Conservation (phyloP, 2,797 vertebrate genomes). For the Enteromius viviparus region DNA sequence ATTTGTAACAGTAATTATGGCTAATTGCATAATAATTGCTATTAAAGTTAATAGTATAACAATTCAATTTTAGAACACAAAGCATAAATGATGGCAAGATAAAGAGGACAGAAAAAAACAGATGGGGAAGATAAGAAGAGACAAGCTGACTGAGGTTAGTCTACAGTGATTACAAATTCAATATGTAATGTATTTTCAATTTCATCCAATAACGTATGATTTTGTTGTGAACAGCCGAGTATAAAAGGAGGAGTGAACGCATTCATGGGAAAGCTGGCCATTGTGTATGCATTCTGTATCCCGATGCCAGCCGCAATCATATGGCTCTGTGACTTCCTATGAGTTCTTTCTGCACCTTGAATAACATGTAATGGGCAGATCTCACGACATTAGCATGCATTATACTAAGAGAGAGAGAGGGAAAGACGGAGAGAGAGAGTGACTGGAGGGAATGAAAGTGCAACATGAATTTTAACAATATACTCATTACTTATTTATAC, state of each 20-base stretch:
- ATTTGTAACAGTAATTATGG: not conserved
- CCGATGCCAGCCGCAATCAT: slow-evolving; percentile 11
- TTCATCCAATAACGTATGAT: slow-evolving; percentile 14
- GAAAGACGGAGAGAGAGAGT: not conserved
- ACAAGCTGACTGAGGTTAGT: slow-evolving; percentile 60
- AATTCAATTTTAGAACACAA: slow-evolving; percentile 6
- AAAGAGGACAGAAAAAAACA: slow-evolving; percentile 18
- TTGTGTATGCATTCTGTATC: slow-evolving; percentile 28
- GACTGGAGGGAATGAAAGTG: slow-evolving; percentile 43
- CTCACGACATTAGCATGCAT: slow-evolving; percentile 52
- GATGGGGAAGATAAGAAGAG: slow-evolving; percentile 3
- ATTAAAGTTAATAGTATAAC: not conserved
- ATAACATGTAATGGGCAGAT: slow-evolving; percentile 40
- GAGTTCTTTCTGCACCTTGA: slow-evolving; percentile 40
- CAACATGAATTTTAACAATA: slow-evolving; percentile 62
- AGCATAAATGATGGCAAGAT: slow-evolving; percentile 37
- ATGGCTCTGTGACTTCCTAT: slow-evolving; percentile 8
- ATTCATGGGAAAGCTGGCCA: not conserved
- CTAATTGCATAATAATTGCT: not conserved
- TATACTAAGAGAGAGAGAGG: slow-evolving; percentile 34
- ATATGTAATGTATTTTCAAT: slow-evolving; percentile 21
- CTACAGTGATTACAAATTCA: slow-evolving; percentile 31
- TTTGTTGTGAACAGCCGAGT: slow-evolving; percentile 15
- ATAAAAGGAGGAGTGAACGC: not conserved
- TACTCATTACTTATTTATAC: slow-evolving; percentile 62